Percentiles rank a stretch among this genome's conserved stretches.
These are phyloP conservation scores for Thaumetopoea pityocampa DNA, from an alignment of 1,140 invertebrate species.

Conservation along the genomic window DNA sequence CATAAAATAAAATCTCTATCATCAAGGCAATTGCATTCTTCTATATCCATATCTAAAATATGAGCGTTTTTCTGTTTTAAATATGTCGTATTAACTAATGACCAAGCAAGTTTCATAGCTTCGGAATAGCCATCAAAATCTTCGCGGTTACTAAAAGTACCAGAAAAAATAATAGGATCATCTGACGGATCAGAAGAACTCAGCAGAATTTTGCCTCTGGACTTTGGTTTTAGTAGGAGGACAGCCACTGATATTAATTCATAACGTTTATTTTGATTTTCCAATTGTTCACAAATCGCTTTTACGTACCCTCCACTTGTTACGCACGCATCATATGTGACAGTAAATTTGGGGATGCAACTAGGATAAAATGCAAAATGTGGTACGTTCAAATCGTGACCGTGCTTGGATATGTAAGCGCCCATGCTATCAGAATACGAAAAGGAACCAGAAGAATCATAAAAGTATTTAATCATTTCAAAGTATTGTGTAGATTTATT, in stretches of 20 bases:
- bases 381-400: constrained; percentile 25
- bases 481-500: constrained; percentile 23
- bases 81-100: constrained; percentile 39
- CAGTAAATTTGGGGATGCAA: constrained; percentile 27
- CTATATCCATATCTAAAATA: constrained; percentile 34
- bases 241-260: constrained; percentile 40
- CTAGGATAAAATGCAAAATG: constrained; percentile 55
- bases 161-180: constrained; percentile 82
- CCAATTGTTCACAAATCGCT: constrained; percentile 35
- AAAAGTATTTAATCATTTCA: constrained; percentile 47
- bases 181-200: constrained; percentile 77
- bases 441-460: constrained; percentile 37
- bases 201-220: constrained; percentile 71
- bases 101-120: constrained; percentile 30
- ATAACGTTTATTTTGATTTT: constrained; percentile 28
- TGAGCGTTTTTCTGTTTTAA: constrained; percentile 38
- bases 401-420: constrained; percentile 37
- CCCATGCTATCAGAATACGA: constrained; percentile 37
- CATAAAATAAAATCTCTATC: constrained; percentile 26
- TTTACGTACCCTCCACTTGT: constrained; percentile 41
- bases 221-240: constrained; percentile 59
- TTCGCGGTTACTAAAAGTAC: constrained; percentile 77
- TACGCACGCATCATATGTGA: constrained; percentile 19
- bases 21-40: constrained; percentile 25
- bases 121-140: constrained; percentile 65